These are phyloP conservation scores for Sebastes taczanowskii DNA, from an alignment of 2,797 vertebrate genomes.

Conservation along the genomic window DNA sequence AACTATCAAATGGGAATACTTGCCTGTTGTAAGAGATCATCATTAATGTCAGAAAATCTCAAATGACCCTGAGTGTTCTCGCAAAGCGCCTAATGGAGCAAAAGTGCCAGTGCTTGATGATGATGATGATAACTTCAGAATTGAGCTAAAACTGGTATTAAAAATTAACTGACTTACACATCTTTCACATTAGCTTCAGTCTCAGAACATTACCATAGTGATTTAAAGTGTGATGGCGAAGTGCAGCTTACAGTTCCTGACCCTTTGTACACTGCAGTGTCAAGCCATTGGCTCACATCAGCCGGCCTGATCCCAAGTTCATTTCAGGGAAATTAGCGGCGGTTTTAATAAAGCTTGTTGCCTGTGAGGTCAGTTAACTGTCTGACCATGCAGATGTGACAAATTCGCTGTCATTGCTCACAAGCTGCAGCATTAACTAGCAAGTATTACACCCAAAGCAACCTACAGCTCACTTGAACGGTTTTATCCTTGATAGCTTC, in stretches of 20 bases:
- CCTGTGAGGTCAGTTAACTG: constrained; percentile 63
- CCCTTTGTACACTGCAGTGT: constrained; percentile 53
- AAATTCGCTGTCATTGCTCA: constrained; percentile 45
- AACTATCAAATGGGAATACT: constrained; percentile 2
- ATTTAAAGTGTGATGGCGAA: constrained; percentile 63
- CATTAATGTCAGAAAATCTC: constrained; percentile 59
- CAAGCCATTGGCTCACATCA: constrained; percentile 62
- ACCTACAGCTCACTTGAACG: neutral
- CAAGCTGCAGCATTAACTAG: constrained; percentile 25
- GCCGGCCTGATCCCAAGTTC: constrained; percentile 59
- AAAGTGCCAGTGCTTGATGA: constrained; percentile 67
- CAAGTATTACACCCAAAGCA: neutral
- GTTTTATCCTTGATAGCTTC: neutral
- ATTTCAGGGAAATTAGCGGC: constrained; percentile 69
- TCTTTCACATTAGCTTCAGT: constrained; percentile 75
- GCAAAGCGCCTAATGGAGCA: constrained; percentile 71
- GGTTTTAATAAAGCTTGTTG: constrained; percentile 71
- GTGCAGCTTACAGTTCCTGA: constrained; percentile 62
- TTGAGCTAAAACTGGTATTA: constrained; percentile 73
- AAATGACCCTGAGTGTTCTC: constrained; percentile 64
- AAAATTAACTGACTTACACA: constrained; percentile 74
- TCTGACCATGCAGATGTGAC: constrained; percentile 54
- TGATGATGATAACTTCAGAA: constrained; percentile 74
- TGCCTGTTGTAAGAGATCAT: constrained; percentile 42
- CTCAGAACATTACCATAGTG: constrained; percentile 70